phyloP scores from a whole-genome alignment of 2,113 vertebrate species.

The Microtus montanus region DNA sequence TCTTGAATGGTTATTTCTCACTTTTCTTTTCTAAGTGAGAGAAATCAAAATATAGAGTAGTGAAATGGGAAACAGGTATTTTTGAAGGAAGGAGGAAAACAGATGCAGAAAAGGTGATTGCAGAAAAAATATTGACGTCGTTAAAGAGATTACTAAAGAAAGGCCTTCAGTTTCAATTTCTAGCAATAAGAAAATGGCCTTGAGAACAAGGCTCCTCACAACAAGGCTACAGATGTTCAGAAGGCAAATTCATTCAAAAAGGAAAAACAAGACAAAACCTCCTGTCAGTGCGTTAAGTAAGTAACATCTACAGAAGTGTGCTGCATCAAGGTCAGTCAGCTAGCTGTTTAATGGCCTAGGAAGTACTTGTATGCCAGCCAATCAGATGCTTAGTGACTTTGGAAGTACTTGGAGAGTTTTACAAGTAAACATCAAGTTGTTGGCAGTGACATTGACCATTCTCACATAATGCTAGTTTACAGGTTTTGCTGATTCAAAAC shows the following conservation, averaged over 20 bases:
- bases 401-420: neutral
- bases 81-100: neutral
- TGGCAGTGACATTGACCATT: neutral
- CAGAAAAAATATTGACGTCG: neutral
- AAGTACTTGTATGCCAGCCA: neutral
- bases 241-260: neutral
- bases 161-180: neutral
- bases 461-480: neutral
- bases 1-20: neutral
- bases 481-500: neutral
- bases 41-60: neutral
- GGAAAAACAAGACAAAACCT: neutral
- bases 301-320: neutral
- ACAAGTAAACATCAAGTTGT: too few relatives aligned
- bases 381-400: neutral
- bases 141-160: neutral
- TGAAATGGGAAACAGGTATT: neutral
- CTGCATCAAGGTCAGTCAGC: neutral
- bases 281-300: neutral
- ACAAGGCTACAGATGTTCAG: too few relatives aligned
- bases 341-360: neutral
- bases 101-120: neutral
- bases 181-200: neutral
- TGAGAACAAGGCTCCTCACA: too few relatives aligned
- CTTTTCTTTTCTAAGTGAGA: accelerated